phyloP scores from a whole-genome alignment of 2,797 vertebrate species.

The Numenius phaeopus region DNA sequence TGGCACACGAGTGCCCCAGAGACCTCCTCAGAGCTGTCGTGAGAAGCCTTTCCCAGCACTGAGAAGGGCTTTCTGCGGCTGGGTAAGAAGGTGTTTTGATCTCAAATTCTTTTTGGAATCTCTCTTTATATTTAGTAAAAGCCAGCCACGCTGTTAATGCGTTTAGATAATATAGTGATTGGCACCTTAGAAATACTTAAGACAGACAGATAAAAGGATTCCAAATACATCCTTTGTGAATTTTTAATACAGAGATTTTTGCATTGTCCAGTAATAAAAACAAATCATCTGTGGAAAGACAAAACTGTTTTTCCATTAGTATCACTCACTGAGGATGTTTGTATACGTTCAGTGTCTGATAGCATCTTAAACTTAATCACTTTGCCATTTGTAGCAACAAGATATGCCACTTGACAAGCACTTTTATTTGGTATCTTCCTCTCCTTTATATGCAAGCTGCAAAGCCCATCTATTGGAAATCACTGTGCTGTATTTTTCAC shows the following conservation, averaged over 20 bases:
- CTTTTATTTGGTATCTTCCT: background rate
- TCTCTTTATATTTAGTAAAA: background rate
- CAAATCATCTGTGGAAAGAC: constrained; percentile 26
- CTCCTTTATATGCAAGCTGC: background rate
- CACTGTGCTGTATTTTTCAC: background rate
- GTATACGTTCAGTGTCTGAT: background rate
- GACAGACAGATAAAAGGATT: constrained; percentile 29
- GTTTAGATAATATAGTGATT: background rate
- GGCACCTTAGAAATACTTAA: constrained; percentile 23
- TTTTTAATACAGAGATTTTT: constrained; percentile 41
- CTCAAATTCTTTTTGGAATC: background rate
- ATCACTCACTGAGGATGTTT: background rate
- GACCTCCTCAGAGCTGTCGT: background rate
- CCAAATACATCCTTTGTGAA: background rate
- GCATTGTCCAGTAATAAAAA: constrained; percentile 41
- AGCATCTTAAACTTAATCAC: background rate
- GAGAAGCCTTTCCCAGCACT: background rate
- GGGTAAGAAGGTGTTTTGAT: background rate
- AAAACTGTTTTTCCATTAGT: background rate
- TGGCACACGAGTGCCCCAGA: background rate
- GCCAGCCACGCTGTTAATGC: background rate
- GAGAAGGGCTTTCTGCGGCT: background rate
- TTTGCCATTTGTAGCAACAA: background rate
- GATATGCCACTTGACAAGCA: background rate
- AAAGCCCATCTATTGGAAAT: background rate